phyloP scores from a whole-genome alignment of 2,113 vertebrate species.

The Callithrix jacchus region DNA sequence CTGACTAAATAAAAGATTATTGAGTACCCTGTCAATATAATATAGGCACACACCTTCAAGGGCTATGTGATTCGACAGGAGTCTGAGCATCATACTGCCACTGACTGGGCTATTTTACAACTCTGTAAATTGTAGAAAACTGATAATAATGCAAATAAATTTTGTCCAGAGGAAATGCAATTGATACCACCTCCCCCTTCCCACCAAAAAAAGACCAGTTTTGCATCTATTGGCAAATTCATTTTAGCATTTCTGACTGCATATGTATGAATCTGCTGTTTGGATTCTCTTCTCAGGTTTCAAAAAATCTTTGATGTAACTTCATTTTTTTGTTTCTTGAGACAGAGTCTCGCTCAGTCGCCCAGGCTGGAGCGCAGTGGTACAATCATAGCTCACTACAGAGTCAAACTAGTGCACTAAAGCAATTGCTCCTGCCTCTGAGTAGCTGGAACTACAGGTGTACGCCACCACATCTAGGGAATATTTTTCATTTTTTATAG shows the following conservation, averaged over 20 bases:
- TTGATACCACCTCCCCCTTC: background rate
- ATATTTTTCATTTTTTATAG: too few relatives aligned
- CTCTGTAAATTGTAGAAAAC: background rate
- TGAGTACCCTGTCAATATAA: background rate
- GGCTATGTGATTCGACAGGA: background rate
- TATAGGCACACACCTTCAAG: background rate
- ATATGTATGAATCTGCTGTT: background rate
- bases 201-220: background rate
- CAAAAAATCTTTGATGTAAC: background rate
- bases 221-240: background rate
- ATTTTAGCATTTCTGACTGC: background rate
- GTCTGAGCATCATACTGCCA: background rate
- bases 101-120: background rate
- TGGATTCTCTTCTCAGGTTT: background rate
- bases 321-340: too few relatives aligned
- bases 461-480: too few relatives aligned
- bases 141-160: background rate
- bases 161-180: background rate
- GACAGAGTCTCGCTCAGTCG: too few relatives aligned
- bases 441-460: too few relatives aligned
- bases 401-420: too few relatives aligned
- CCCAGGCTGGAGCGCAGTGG: too few relatives aligned
- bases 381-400: too few relatives aligned
- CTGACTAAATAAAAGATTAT: background rate
- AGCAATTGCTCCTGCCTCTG: too few relatives aligned